Conservation (phyloP, 2,113 vertebrate species). For the Scatophagus argus region DNA sequence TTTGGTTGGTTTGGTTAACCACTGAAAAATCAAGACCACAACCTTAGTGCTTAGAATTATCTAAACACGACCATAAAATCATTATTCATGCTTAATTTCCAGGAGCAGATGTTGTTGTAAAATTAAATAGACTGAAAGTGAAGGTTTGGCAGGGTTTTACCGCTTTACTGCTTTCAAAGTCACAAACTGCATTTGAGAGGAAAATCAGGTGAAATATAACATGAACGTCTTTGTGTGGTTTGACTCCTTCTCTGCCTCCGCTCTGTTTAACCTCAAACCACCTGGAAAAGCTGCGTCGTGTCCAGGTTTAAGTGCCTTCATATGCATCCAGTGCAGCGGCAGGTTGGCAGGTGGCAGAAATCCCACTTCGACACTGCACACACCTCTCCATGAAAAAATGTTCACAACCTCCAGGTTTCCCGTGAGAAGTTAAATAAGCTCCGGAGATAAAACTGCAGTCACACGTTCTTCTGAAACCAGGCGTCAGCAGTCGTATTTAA, state of each 20-base stretch:
- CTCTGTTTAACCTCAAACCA: constrained; percentile 30
- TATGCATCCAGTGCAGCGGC: not conserved
- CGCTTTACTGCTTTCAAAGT: not conserved
- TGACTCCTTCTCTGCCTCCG: constrained; percentile 7
- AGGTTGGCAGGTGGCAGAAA: constrained; percentile 5
- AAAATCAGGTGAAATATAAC: not conserved
- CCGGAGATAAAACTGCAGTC: constrained; percentile 11
- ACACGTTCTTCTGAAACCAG: constrained; percentile 3
- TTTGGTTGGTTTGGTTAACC: constrained; percentile 11
- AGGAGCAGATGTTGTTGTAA: not conserved
- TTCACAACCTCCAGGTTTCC: not conserved
- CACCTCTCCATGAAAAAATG: not conserved
- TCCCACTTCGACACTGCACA: no score
- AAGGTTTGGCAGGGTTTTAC: not conserved
- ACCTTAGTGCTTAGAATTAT: constrained; percentile 4
- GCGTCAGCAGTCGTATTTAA: not conserved
- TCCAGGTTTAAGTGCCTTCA: constrained; percentile 21
- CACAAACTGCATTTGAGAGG: not conserved
- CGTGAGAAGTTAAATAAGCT: not conserved
- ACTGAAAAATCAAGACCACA: constrained; percentile 17
- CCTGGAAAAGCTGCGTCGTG: constrained; percentile 20
- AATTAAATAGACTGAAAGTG: not conserved
- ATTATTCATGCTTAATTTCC: constrained; percentile 10
- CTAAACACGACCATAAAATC: not conserved
- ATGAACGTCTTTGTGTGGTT: constrained; percentile 30